Percentiles rank a stretch among this genome's conserved stretches.
Conservation (phyloP, 2,113 vertebrate genomes). For the Cynocephalus volans region DNA sequence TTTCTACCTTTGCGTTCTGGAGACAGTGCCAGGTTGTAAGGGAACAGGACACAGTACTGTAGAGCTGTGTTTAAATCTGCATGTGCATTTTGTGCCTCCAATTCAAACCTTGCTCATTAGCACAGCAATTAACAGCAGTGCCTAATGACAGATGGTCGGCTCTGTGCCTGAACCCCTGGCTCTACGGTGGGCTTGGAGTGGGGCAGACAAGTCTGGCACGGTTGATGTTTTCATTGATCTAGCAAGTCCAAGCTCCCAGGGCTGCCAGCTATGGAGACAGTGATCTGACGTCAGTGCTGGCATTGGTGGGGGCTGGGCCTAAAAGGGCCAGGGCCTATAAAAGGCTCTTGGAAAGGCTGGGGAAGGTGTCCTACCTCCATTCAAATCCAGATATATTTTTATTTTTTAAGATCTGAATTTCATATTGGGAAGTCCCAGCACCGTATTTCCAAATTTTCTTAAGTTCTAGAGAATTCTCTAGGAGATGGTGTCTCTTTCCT, state of each 20-base stretch:
- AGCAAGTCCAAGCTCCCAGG: conserved; percentile 56
- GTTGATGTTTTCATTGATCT: conserved; percentile 76
- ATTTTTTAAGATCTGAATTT: background rate
- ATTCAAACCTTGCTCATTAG: conserved; percentile 73
- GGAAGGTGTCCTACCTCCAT: background rate
- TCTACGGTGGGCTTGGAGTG: background rate
- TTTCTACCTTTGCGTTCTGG: background rate
- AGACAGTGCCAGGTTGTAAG: background rate
- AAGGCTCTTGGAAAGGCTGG: background rate
- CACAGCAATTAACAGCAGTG: conserved; percentile 70
- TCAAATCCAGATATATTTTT: background rate
- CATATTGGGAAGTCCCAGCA: background rate
- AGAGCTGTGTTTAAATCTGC: conserved; percentile 21
- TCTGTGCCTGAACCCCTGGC: conserved; percentile 61
- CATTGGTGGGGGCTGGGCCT: background rate
- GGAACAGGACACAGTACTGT: background rate
- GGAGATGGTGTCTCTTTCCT: background rate
- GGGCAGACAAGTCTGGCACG: conserved; percentile 41
- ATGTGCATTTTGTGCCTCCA: conserved; percentile 27
- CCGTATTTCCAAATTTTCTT: background rate
- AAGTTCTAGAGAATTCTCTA: background rate
- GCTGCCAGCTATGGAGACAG: background rate
- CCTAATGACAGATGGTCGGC: conserved; percentile 73
- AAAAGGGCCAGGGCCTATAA: conserved; percentile 29
- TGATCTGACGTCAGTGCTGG: background rate